Evolutionary conservation across 2,797 vertebrate species (phyloP), one percentile per base, ranked within the genome.

Genomic region (Sciaenops ocellatus): DNA sequence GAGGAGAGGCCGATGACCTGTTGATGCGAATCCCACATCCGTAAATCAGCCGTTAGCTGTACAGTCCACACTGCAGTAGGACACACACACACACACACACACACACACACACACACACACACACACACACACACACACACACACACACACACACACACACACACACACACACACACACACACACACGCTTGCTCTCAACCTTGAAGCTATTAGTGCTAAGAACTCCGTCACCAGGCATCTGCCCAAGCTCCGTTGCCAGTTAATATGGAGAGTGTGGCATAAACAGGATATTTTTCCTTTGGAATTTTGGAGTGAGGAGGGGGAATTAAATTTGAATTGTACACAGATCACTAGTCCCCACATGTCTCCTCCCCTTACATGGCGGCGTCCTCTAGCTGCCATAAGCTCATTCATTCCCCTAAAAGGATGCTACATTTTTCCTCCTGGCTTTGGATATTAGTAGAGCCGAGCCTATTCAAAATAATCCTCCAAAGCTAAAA

Each of bases 381-480:
- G 82, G 73, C 52, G 11, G 87, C 77, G 6, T 88, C 82, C 72
- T 82, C 83, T 67, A 55, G 34, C 85, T 28, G 24, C 68, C 4
- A 28, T 78, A 80, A 87, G 72, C 83, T 90, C 87, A 91, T 86
- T 90, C 90, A 92, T 90, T 93, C 84, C 88, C 89, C 85, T 92
- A 93, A 91, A 94, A 92, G 90, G 89, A 91, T 71, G 91, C 82
- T 79, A 78, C 83, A 84, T 87, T 91, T 92, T 91, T 88, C 47
- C 71, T 80, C 16, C 28, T 72, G 82, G 79, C 74, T 89, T 83
- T 78, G 83, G 83, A 90, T 90, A 84, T 87, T 82, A 88, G 70
- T 66, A 57, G 74, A 85, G 78, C 69, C 71, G 48, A 83, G 74
- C 60, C 74, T 80, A 64, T 90, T 92, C 77, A 87, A 92, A 92